These are phyloP conservation scores for Conger conger DNA, from an alignment of 2,113 vertebrate genomes.

Conservation along the genomic window DNA sequence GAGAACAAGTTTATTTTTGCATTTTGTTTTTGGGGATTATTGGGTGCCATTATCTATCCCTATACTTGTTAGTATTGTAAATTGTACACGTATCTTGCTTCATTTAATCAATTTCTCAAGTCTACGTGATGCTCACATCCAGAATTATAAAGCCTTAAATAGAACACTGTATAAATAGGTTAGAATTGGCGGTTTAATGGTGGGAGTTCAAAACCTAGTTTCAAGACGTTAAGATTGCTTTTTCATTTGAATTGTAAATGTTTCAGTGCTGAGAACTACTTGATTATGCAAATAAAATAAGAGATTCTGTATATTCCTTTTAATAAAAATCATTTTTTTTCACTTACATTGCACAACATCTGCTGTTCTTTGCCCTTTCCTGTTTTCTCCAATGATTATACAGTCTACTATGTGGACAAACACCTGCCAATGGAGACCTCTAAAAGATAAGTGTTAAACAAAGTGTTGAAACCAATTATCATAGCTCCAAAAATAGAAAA, in stretches of 20 bases:
- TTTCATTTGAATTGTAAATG: neutral
- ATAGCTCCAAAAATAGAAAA: conserved; percentile 5
- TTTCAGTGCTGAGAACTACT: neutral
- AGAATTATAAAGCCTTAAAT: no score
- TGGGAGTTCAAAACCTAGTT: neutral
- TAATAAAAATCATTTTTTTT: neutral
- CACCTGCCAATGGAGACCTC: conserved; percentile 14
- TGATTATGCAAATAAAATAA: neutral
- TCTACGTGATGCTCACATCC: no score
- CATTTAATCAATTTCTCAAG: no score
- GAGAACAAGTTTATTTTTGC: no score
- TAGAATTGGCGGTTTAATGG: no score
- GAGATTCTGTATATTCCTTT: neutral
- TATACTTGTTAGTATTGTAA: no score
- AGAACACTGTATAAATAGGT: no score
- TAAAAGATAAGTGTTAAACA: conserved; percentile 17
- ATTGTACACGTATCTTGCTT: no score
- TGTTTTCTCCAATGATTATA: neutral
- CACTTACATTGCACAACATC: neutral
- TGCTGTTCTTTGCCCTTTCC: conserved; percentile 4
- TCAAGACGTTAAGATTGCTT: neutral
- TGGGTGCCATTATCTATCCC: no score
- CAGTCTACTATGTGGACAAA: neutral
- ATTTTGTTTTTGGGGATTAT: no score
- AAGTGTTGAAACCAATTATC: conserved; percentile 25